Base-by-base conservation (phyloP, 1,140 invertebrate species). In the Wiebesia pumilae region DNA sequence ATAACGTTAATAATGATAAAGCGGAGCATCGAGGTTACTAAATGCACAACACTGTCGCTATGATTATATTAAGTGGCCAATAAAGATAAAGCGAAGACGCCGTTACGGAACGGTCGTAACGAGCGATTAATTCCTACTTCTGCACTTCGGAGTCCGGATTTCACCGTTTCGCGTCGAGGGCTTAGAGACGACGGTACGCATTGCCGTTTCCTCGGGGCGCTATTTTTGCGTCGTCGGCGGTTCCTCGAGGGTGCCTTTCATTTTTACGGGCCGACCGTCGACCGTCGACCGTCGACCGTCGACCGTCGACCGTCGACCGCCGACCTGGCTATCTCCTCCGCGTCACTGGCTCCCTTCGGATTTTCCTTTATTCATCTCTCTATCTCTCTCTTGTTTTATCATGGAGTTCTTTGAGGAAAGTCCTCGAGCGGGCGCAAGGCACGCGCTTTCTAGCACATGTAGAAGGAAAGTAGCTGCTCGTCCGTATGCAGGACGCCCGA, bases 181-280 rank as follows among this genome's bases (percentile, higher is more conserved):
- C 1, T 43, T 43, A 38, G 9, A 27, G 33, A 71, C 21, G 33
- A 71, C 21, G 3, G 27, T 30, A 30, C 30, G 38, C 47, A 69
- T 81, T 30, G 40, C 35, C 38, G 16, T 47, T n/a, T 62, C 10
- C 30, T 27, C 43, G 24, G 54, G 35, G 65, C 27, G 14, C 81
- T 24, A 83, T 58, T 77, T 65, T 73, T 35, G 35, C 21, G 40
- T 62, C 24, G 21, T 4, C 40, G 35, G n/a, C 40, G 21, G 19
- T 33, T 67, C 21, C 33, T 54, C 51, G 35, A 83, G 51, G 81
- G 81, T 83, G 81, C 30, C 81, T 73, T 83, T 73, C 71, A 54
- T 75, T 83, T 83, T 58, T 69, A 83, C 69, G 69, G 40, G 33
- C 12, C 33, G 24, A 47, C 43, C 33, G 24, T 7, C 43, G 43